A percentile compares a stretch with the other conserved stretches of the same genome.
phyloP scores from a whole-genome alignment of 1,140 invertebrate genomes.

The Bradysia coprophila region DNA sequence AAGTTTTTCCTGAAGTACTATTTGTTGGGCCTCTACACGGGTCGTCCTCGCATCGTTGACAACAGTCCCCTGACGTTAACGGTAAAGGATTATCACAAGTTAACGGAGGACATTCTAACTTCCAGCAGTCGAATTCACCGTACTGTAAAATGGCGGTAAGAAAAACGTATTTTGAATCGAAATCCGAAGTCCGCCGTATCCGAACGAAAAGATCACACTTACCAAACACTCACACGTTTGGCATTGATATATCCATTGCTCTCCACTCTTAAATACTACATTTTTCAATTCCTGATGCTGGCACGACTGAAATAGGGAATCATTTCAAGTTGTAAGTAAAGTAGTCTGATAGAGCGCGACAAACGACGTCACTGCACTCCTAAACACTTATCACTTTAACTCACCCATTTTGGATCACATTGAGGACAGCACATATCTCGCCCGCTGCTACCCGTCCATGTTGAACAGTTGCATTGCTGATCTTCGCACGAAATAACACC shows the following conservation, averaged over 20 bases:
- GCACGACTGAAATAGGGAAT: no score
- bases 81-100: constrained; percentile 45
- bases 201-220: constrained; percentile 13
- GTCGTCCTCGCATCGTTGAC: constrained; percentile 48
- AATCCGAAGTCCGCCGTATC: background rate
- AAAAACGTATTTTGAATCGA: background rate
- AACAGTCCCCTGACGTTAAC: constrained; percentile 41
- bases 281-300: constrained; percentile 58
- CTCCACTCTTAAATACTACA: constrained; percentile 55
- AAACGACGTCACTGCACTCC: no score
- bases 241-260: constrained; percentile 76
- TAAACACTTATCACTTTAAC: no score
- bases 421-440: constrained; percentile 48
- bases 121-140: constrained; percentile 79
- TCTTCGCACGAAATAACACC: constrained; percentile 43
- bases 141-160: constrained; percentile 28
- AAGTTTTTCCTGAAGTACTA: constrained; percentile 23
- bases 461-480: constrained; percentile 37
- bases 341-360: no score
- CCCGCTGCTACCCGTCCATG: background rate
- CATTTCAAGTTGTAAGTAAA: no score
- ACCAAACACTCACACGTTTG: constrained; percentile 80
- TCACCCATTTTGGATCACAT: constrained; percentile 46
- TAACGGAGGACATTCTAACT: constrained; percentile 58
- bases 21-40: constrained; percentile 22